Evolutionary conservation across 2,113 vertebrate genomes (phyloP).

Genomic region (Perccottus glenii): DNA sequence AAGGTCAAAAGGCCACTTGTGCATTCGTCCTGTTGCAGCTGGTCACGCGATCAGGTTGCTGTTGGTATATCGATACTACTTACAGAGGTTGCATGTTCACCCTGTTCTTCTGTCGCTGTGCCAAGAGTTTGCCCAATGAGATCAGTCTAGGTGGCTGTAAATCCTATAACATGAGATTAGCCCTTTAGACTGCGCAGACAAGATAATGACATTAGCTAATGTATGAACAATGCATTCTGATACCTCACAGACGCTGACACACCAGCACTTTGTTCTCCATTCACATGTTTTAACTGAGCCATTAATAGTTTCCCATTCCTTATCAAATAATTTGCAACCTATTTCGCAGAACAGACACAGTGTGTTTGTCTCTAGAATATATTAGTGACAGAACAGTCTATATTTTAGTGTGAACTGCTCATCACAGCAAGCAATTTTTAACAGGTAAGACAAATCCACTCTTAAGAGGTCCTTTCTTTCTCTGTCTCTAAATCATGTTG

Average conservation of each 20-base stretch:
- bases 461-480: slow-evolving; percentile 32
- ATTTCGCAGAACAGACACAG: slow-evolving; percentile 6
- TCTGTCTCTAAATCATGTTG: not conserved
- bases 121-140: slow-evolving; percentile 74
- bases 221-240: slow-evolving; percentile 70
- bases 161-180: slow-evolving; percentile 81
- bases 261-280: slow-evolving; percentile 50
- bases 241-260: slow-evolving; percentile 49
- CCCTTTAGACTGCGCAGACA: slow-evolving; percentile 76
- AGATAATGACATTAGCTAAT: slow-evolving; percentile 81
- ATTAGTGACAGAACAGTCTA: slow-evolving; percentile 31
- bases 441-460: slow-evolving; percentile 55
- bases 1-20: slow-evolving; percentile 42
- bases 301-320: slow-evolving; percentile 17
- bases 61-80: slow-evolving; percentile 59
- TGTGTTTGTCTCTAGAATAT: slow-evolving; percentile 15
- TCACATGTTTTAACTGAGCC: slow-evolving; percentile 31
- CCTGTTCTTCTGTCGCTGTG: slow-evolving; percentile 66
- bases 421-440: slow-evolving; percentile 40
- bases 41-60: slow-evolving; percentile 49
- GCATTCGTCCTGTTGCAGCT: slow-evolving; percentile 21
- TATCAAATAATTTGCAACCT: slow-evolving; percentile 13
- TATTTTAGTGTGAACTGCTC: slow-evolving; percentile 35
- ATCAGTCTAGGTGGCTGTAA: slow-evolving; percentile 76
- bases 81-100: slow-evolving; percentile 55